Conservation (phyloP, 1,140 invertebrate species). For the Zophobas atratus region DNA sequence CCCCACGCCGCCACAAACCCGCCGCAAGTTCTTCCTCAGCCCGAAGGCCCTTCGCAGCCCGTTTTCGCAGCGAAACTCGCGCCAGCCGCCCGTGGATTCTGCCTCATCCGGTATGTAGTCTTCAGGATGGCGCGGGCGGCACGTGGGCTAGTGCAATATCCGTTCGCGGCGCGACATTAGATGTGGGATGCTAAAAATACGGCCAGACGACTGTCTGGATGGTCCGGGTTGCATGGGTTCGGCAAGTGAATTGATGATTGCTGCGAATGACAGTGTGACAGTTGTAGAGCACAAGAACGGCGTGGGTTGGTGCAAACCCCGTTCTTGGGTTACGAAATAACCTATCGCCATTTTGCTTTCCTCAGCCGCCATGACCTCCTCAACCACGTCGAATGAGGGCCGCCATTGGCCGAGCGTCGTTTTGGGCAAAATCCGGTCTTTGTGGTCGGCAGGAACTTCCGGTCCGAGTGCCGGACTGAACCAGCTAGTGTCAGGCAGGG, state of each 20-base stretch:
- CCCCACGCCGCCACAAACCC: slow-evolving; percentile 84
- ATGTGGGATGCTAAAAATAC: slow-evolving; percentile 23
- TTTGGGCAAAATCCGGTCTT: slow-evolving; percentile 88
- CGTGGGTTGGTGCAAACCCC: too few relatives aligned
- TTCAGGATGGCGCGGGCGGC: not conserved
- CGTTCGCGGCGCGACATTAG: slow-evolving; percentile 38
- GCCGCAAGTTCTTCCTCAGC: slow-evolving; percentile 85
- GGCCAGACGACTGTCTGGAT: slow-evolving; percentile 6
- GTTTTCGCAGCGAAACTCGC: slow-evolving; percentile 70
- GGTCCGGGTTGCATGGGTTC: too few relatives aligned
- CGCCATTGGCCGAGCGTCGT: slow-evolving; percentile 82
- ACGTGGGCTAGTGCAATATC: slow-evolving; percentile 45
- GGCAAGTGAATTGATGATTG: too few relatives aligned
- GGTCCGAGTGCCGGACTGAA: slow-evolving; percentile 81
- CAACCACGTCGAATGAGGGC: slow-evolving; percentile 73
- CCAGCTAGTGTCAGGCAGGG: slow-evolving; percentile 79
- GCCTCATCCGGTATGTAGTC: slow-evolving; percentile 77
- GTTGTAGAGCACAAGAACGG: too few relatives aligned
- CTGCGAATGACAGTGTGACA: too few relatives aligned
- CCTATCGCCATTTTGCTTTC: not conserved
- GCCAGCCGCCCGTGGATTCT: slow-evolving; percentile 65
- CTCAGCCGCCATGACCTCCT: slow-evolving; percentile 66
- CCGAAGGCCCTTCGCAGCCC: slow-evolving; percentile 83
- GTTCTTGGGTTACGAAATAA: not conserved
- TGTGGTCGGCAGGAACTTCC: slow-evolving; percentile 83